phyloP scores from a whole-genome alignment of 2,888 invertebrate species.

The Helobdella robusta region DNA sequence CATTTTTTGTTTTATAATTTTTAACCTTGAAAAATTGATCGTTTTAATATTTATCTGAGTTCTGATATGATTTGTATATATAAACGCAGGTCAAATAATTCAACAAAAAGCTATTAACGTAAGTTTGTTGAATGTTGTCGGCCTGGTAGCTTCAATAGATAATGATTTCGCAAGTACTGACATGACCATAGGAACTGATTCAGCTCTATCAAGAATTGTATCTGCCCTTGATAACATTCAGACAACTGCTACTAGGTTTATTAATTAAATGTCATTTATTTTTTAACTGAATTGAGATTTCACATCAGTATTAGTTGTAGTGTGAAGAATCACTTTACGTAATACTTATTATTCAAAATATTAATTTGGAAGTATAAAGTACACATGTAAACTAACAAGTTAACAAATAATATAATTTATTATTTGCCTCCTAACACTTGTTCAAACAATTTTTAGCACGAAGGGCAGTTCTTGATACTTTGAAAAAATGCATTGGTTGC shows the following conservation, averaged over 20 bases:
- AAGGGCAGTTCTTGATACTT: too few relatives aligned
- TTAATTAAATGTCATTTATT: too few relatives aligned
- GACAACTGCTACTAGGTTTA: slow-evolving; percentile 58
- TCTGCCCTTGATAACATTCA: slow-evolving; percentile 96
- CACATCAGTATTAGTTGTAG: too few relatives aligned
- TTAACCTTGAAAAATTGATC: not conserved
- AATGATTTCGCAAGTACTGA: slow-evolving; percentile 99
- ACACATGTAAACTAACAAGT: too few relatives aligned
- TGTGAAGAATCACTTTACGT: too few relatives aligned
- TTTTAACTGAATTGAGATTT: too few relatives aligned
- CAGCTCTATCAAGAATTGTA: slow-evolving; percentile 91
- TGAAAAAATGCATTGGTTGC: too few relatives aligned
- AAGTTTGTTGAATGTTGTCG: slow-evolving; percentile 77
- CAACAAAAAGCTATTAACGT: slow-evolving; percentile 66
- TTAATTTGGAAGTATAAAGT: too few relatives aligned
- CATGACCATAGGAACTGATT: slow-evolving; percentile 98
- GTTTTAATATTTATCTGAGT: not conserved
- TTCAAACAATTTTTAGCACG: too few relatives aligned
- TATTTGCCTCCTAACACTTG: too few relatives aligned
- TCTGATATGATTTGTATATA: not conserved
- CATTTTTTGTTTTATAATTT: not conserved
- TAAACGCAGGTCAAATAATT: slow-evolving; percentile 58
- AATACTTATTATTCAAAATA: too few relatives aligned
- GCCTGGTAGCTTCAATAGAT: slow-evolving; percentile 97
- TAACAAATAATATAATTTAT: too few relatives aligned